Conservation (phyloP, 2,888 invertebrate species). For the Pristionchus japonicus region DNA sequence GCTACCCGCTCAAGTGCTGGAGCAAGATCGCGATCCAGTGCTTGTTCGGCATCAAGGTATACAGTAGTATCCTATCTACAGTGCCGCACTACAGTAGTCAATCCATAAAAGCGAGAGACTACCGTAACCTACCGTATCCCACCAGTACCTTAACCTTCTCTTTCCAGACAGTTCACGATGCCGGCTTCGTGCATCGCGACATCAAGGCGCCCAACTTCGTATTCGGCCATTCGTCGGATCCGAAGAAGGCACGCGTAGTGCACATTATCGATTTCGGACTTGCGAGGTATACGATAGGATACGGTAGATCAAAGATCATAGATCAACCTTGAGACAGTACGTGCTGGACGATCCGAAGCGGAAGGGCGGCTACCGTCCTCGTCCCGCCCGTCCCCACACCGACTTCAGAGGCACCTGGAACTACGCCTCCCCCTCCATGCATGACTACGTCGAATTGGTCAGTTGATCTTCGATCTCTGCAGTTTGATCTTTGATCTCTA, state of each 20-base stretch:
- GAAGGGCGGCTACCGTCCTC: neutral
- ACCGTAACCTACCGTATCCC: slow-evolving; percentile 43
- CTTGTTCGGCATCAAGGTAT: slow-evolving; percentile 43
- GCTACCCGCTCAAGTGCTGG: slow-evolving; percentile 51
- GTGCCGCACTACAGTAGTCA: neutral
- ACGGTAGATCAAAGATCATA: neutral
- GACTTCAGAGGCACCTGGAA: slow-evolving; percentile 57
- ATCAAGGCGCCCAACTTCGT: slow-evolving; percentile 44
- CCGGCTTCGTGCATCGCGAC: slow-evolving; percentile 43
- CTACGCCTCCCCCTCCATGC: slow-evolving; percentile 56
- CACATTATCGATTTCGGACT: slow-evolving; percentile 46
- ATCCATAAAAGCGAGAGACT: neutral
- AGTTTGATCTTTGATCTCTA: neutral
- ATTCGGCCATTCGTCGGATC: slow-evolving; percentile 28
- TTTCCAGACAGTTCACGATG: slow-evolving; percentile 29
- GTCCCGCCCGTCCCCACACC: slow-evolving; percentile 40
- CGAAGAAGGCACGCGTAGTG: slow-evolving; percentile 5
- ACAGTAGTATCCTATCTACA: neutral
- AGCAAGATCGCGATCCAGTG: slow-evolving; percentile 32
- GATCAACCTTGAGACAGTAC: neutral
- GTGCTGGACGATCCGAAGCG: neutral
- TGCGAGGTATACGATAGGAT: slow-evolving; percentile 21
- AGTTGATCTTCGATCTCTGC: neutral
- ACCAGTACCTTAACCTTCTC: neutral
- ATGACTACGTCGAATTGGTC: slow-evolving; percentile 50